Evolutionary conservation across 1,140 invertebrate genomes (phyloP).

Genomic region (Hypsibius dujardini): DNA sequence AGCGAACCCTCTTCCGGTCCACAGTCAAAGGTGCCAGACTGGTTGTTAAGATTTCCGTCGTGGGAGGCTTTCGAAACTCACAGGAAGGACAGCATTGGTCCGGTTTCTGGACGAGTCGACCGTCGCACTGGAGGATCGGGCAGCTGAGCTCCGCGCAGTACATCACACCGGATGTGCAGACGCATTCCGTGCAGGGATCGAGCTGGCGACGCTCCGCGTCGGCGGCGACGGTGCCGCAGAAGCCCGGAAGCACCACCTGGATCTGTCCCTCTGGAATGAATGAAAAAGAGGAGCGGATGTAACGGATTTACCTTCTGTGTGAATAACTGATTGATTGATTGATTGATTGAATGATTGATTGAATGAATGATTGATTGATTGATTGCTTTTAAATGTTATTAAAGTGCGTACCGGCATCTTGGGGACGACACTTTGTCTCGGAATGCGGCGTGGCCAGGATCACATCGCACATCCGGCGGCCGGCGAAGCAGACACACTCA

Average conservation of each 20-base stretch:
- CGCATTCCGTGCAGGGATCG: not conserved
- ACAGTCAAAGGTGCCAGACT: not conserved
- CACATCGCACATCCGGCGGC: not conserved
- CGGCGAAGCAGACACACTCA: not conserved
- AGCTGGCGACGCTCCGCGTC: not conserved
- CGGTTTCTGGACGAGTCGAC: not conserved
- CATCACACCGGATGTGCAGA: not conserved
- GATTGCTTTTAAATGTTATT: no score
- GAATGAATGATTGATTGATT: no score
- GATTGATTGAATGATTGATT: no score
- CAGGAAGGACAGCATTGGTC: constrained; percentile 1
- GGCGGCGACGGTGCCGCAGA: not conserved
- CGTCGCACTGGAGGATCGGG: not conserved
- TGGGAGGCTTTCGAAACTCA: no score
- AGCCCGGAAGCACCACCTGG: not conserved
- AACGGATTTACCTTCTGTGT: no score
- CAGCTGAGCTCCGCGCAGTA: not conserved
- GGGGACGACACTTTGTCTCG: no score
- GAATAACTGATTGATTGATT: no score
- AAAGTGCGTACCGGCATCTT: no score
- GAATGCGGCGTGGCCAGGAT: no score
- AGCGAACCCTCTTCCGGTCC: not conserved
- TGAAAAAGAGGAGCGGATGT: no score
- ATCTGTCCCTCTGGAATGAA: not conserved
- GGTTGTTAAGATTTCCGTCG: no score